A percentile compares a stretch with the other conserved stretches of the same genome.
Evolutionary conservation across 2,888 invertebrate genomes (phyloP).

Genomic region (Drosophila lutescens): DNA sequence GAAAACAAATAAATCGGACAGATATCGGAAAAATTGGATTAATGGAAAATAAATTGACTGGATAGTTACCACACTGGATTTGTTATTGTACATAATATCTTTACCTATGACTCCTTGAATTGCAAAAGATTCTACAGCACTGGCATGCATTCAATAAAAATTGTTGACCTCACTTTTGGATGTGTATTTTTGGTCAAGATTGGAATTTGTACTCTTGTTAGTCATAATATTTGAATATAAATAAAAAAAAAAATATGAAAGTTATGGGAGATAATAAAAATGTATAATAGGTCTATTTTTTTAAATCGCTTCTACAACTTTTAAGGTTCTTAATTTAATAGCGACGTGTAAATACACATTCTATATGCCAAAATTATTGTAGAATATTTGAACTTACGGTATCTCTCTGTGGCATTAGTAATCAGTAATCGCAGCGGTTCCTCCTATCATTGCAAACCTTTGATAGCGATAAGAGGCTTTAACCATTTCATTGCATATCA

Average conservation of each 20-base stretch:
- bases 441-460: not conserved
- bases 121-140: conserved; percentile 37
- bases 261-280: too few species aligned
- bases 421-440: conserved; percentile 5
- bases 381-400: not conserved
- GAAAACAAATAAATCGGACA: conserved; percentile 57
- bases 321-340: too few species aligned
- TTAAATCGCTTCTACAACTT: too few species aligned
- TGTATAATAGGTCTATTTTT: too few species aligned
- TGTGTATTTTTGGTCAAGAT: not conserved
- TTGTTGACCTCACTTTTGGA: conserved; percentile 40
- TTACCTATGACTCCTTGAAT: conserved; percentile 26
- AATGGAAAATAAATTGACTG: conserved; percentile 11
- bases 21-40: conserved; percentile 1
- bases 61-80: conserved; percentile 34
- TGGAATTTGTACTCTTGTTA: not conserved
- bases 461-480: conserved; percentile 24
- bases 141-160: conserved; percentile 59
- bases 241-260: too few species aligned
- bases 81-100: conserved; percentile 45
- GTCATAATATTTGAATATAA: not conserved
- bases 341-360: not conserved
- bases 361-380: not conserved
- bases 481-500: not conserved
- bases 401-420: conserved; percentile 4